Base-by-base conservation (phyloP, 2,113 vertebrate species). In the Gavialis gangeticus region DNA sequence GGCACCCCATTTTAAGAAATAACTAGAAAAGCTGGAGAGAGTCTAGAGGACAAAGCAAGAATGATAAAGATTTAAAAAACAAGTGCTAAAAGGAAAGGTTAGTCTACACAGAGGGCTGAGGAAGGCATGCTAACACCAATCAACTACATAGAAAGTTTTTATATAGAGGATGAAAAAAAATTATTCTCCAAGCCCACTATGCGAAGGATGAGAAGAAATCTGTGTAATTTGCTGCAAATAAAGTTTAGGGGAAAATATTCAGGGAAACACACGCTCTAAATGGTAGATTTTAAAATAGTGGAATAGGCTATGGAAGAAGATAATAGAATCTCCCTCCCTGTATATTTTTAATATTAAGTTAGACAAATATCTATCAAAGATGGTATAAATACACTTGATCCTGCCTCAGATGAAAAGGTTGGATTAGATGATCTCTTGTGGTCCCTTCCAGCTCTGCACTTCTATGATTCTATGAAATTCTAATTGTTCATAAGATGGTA, bases 351-450 rank as follows among this genome's bases (percentile, higher is more conserved):
- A 54, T 59, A 4, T 1, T 1, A n/a, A 13, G 4, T 2, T 9
- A 5, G 34, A 56, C 37, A 17, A 15, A 59, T 7, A 10, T 9
- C 25, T 17, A 3, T n/a, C 25, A 7, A 18, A 17, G 4, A 16
- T 56, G 78, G 15, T 19, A n/a, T 15, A 12, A 0, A 0, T 3
- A 28, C 16, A 13, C 22, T 30, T 37, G 55, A n/a, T 79, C 9
- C n/a, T 13, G 71, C 34, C 11, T 10, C n/a, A 15, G 54, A 3
- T 1, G 30, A 17, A 0, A 1, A 22, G 46, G 3, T 0, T 11
- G 54, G 30, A 22, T 54, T 54, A 3, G 75, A 59, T 0, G 2
- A 83, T 64, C 54, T 2, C 2, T 22, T 0, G 3, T 24, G 80
- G 13, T 6, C 18, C 28, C 30, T 76, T 66, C 19, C 0, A 1